These are phyloP conservation scores for Plagodis dolabraria DNA, from an alignment of 2,888 invertebrate genomes.

Conservation along the genomic window DNA sequence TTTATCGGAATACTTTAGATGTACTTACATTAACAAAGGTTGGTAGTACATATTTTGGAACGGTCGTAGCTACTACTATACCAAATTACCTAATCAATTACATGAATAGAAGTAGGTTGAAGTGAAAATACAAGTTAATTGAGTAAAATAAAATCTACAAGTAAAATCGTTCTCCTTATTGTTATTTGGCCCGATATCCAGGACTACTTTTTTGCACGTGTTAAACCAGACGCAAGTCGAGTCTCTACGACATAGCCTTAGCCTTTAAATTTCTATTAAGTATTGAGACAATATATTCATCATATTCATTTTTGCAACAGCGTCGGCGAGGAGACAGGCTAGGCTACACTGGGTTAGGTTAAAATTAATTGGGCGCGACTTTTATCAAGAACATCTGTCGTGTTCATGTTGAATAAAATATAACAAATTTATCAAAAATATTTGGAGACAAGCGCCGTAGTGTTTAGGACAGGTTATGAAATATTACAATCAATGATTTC, in stretches of 20 bases:
- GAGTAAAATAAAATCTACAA: too few species aligned
- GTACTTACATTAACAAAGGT: too few species aligned
- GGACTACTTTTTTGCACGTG: too few species aligned
- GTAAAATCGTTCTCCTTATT: too few species aligned
- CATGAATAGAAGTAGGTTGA: too few species aligned
- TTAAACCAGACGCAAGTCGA: background rate
- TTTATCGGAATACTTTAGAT: too few species aligned
- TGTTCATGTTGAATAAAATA: conserved; percentile 14
- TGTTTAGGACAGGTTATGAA: conserved; percentile 16
- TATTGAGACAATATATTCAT: conserved; percentile 25
- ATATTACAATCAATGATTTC: too few species aligned
- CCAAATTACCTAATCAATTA: too few species aligned
- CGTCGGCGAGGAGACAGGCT: conserved; percentile 20
- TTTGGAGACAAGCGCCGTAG: background rate
- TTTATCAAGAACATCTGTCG: conserved; percentile 12
- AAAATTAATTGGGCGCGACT: conserved; percentile 19
- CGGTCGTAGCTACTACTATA: too few species aligned
- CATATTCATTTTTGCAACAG: conserved; percentile 28
- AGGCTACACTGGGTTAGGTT: conserved; percentile 10
- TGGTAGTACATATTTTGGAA: too few species aligned
- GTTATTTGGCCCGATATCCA: too few species aligned
- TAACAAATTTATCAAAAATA: conserved; percentile 13
- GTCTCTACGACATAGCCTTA: conserved; percentile 20
- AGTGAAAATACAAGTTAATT: too few species aligned
- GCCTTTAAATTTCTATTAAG: conserved; percentile 21